Conservation (phyloP, 2,888 invertebrate genomes). For the Dyspetes luteomarginatus region DNA sequence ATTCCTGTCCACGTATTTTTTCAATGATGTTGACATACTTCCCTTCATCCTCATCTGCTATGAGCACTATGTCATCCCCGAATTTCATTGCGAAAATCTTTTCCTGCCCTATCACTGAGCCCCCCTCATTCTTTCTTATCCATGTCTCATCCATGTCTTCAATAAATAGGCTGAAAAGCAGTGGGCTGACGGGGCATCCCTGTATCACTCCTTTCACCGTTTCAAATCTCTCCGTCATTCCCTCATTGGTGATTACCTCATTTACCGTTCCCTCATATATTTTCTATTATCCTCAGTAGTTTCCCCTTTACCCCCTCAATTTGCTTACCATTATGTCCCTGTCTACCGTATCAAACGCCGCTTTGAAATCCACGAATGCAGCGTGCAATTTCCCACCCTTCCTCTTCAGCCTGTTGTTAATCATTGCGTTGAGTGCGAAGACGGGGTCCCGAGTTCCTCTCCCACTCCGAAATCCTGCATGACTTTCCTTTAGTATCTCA, state of each 20-base stretch:
- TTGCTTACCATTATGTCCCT: background rate
- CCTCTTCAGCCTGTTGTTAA: background rate
- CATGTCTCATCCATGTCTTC: conserved; percentile 58
- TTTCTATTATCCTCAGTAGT: conserved; percentile 14
- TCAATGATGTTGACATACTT: conserved; percentile 18
- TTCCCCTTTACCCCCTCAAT: conserved; percentile 8
- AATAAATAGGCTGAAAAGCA: conserved; percentile 49
- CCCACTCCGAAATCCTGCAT: background rate
- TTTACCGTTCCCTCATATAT: conserved; percentile 42
- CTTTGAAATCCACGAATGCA: background rate
- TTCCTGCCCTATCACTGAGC: conserved; percentile 45
- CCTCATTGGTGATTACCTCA: conserved; percentile 42
- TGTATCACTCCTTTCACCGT: conserved; percentile 52
- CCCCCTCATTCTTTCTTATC: conserved; percentile 32
- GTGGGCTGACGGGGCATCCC: conserved; percentile 42
- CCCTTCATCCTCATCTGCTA: conserved; percentile 40
- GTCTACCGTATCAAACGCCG: background rate
- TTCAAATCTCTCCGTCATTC: conserved; percentile 33
- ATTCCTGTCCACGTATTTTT: conserved; percentile 42
- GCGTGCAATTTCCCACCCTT: conserved; percentile 16
- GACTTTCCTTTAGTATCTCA: background rate
- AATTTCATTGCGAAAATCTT: conserved; percentile 56
- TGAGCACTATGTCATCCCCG: conserved; percentile 60
- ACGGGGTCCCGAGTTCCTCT: background rate
- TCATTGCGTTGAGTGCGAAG: background rate